phyloP scores from a whole-genome alignment of 2,888 invertebrate species.

The Volucella inflata region DNA sequence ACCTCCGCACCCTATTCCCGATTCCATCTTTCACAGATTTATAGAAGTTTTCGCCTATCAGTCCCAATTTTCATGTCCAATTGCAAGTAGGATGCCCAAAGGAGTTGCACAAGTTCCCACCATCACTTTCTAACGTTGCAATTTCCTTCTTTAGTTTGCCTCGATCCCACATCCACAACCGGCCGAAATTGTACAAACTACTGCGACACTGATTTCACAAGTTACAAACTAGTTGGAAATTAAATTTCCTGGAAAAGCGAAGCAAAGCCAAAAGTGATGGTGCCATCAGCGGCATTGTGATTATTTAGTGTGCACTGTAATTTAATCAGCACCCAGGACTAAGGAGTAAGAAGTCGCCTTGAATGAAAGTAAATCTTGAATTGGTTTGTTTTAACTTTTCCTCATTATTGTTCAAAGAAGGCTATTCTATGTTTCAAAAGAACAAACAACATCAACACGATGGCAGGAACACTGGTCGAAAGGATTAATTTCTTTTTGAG shows the following conservation, averaged over 20 bases:
- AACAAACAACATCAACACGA: too few species aligned
- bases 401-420: slow-evolving; percentile 15
- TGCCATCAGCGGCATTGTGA: slow-evolving; percentile 36
- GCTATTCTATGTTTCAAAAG: neutral
- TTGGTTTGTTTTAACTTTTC: slow-evolving; percentile 58
- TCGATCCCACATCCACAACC: slow-evolving; percentile 22
- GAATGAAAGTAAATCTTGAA: slow-evolving; percentile 65
- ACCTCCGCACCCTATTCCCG: slow-evolving; percentile 8
- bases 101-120: slow-evolving; percentile 15
- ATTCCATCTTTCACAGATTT: slow-evolving; percentile 21
- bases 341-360: slow-evolving; percentile 22
- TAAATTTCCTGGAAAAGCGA: slow-evolving; percentile 34
- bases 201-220: slow-evolving; percentile 67
- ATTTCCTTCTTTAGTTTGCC: slow-evolving; percentile 37
- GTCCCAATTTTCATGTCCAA: slow-evolving; percentile 31
- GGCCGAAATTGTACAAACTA: slow-evolving; percentile 60
- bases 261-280: neutral
- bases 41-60: slow-evolving; percentile 20
- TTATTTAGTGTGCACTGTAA: slow-evolving; percentile 62
- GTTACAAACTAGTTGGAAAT: slow-evolving; percentile 65
- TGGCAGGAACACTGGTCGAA: neutral
- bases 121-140: slow-evolving; percentile 16
- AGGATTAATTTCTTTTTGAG: neutral
- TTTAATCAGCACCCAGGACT: slow-evolving; percentile 52
- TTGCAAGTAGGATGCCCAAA: slow-evolving; percentile 35